A percentile compares a stretch with the other conserved stretches of the same genome.
phyloP scores from a whole-genome alignment of 2,113 vertebrate genomes.

The Siniperca knerii region DNA sequence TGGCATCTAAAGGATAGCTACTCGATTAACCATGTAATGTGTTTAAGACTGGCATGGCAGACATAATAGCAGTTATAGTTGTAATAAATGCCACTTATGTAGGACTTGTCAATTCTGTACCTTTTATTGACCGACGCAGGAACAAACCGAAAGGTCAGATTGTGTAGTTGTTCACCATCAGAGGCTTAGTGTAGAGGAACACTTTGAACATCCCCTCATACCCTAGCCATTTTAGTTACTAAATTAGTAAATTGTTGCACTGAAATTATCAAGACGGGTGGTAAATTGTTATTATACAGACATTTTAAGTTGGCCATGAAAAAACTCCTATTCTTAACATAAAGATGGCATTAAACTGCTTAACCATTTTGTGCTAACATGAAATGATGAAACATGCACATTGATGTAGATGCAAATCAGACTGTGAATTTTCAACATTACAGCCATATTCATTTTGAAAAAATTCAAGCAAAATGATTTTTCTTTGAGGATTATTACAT shows the following conservation, averaged over 20 bases:
- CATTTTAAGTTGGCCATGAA: neutral
- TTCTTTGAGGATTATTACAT: too few relatives aligned
- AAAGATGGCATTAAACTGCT: neutral
- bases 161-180: neutral
- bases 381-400: neutral
- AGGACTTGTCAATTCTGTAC: neutral
- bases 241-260: neutral
- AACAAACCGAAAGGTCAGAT: neutral
- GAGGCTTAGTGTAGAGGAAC: neutral
- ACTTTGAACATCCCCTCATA: neutral
- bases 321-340: neutral
- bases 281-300: neutral
- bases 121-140: neutral
- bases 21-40: conserved; percentile 36
- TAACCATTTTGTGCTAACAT: neutral
- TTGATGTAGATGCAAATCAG: neutral
- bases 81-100: neutral
- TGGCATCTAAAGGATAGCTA: conserved; percentile 35
- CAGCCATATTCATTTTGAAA: neutral
- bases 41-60: conserved; percentile 23
- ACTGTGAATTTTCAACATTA: neutral
- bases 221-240: neutral
- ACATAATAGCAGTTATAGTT: conserved; percentile 4
- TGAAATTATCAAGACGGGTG: neutral
- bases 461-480: neutral